Base-by-base conservation (phyloP, 2,888 invertebrate species). In the Drosophila affinis region DNA sequence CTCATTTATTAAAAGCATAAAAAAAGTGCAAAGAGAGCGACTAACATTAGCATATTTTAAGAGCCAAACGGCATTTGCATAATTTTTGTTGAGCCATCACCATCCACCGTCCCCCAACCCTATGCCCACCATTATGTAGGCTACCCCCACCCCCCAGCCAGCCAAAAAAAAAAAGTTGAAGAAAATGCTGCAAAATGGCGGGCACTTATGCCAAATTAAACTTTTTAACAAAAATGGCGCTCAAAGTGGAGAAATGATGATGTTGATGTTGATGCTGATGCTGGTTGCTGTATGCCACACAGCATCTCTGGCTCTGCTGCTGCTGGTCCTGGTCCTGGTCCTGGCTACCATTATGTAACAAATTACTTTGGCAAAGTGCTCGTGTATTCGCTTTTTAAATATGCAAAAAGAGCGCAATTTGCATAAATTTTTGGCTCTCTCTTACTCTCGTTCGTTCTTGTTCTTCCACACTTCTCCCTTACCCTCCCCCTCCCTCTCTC, bases 351-450 rank as follows among this genome's bases (percentile, higher is more conserved):
- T 89, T 88, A 89, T 89, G 84, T 88, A 84, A 89, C 89, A 90
- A 90, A 90, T 90, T 90, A 90, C 90, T 88, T 90, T 89, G 84
- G 81, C 85, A 90, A 91, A 90, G 91, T 90, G 91, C 91, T 91
- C 91, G 87, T 91, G 89, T 89, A 91, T 86, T 90, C 90, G 90
- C 91, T 91, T 89, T 91, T 92, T 92, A 90, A 92, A 91, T 92
- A 91, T 91, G 91, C 91, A 91, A 91, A 91, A 91, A 91, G 92
- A 91, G 89, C 88, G 82, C 91, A 91, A 91, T 91, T 92, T 91
- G 85, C 91, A 91, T 91, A 91, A 89, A 91, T 91, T 91, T 70
- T 54, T 48, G 53, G 48, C 24, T 17, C 47, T 32, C 17, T n/a
- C 52, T 21, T 21, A 21, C 53, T 32, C 17, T n/a, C 32, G n/a